Conservation (phyloP, 1,140 invertebrate species). For the Camponotus floridanus region DNA sequence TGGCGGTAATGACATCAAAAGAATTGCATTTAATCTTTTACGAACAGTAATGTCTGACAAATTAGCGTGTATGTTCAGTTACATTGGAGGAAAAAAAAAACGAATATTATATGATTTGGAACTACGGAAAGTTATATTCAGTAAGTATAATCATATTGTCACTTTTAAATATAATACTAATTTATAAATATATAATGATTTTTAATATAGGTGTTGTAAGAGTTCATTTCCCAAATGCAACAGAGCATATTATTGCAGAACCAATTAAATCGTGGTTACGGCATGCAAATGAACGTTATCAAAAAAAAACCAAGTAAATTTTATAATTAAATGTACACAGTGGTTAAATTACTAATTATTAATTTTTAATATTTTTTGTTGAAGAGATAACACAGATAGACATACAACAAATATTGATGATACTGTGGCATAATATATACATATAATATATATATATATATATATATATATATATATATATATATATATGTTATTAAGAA, state of each 20-base stretch:
- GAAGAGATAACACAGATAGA: background rate
- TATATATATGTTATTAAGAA: too few species aligned
- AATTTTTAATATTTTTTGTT: background rate
- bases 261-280: constrained; percentile 7
- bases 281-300: constrained; percentile 18
- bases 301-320: constrained; percentile 15
- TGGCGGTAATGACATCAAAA: background rate
- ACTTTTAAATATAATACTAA: constrained; percentile 2
- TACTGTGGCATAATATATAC: too few species aligned
- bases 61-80: constrained; percentile 4
- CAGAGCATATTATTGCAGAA: background rate
- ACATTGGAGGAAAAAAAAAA: constrained; percentile 12
- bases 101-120: constrained; percentile 16
- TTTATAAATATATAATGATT: constrained; percentile 2
- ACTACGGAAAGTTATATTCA: constrained; percentile 18
- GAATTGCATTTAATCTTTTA: constrained; percentile 10
- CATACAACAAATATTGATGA: background rate
- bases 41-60: background rate
- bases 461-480: too few species aligned
- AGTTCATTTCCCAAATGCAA: background rate
- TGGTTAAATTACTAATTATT: too few species aligned
- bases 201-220: background rate
- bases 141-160: background rate
- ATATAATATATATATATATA: too few species aligned
- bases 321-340: background rate